Base-by-base conservation (phyloP, 2,113 vertebrate species). In the Mobula birostris region DNA sequence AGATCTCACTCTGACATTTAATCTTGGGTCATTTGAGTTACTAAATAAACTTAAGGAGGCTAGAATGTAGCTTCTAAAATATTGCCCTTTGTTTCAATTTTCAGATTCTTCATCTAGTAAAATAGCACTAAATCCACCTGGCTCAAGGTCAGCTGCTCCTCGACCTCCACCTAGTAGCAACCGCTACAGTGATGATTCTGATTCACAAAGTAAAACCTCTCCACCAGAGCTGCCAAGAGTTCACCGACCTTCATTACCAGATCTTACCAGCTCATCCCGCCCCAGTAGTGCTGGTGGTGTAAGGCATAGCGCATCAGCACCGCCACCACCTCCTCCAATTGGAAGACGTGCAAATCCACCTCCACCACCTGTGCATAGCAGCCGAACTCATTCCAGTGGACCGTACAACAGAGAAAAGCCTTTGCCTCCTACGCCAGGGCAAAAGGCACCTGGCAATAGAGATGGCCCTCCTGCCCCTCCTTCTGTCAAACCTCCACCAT, bases 221-320 rank as follows among this genome's bases (percentile, higher is more conserved):
- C 96, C 98, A 0, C 96, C 97, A 0, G 98, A 98, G 70, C 97
- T 97, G 61, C 97, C 97, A 6, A 97, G 97, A 95, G 97, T 95
- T 7, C 98, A 98, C 94, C 97, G 98, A 63, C 98, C 98, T 27
- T 99, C 98, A 0, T 96, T 98, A 94, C 98, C 98, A 0, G 98
- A 99, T 95, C 97, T 99, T 79, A 97, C 98, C 63, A 97, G 97
- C 85, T 97, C 98, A 85, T 95, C 95, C 66, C 24, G 96, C 7
- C 94, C 97, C 1, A 95, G 95, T 92, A 90, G 95, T 95, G 95
- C 95, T 19, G 70, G 95, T 1, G 96, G 96, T 27, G 98, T 99
- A 97, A 99, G 98, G 96, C 98, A 98, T 96, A 98, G 98, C 95
- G 98, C 97, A 29, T 99, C 98, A 0, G 98, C 98, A 0, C 97